Conservation (phyloP, 2,113 vertebrate species). For the Sarotherodon lohbergeri region DNA sequence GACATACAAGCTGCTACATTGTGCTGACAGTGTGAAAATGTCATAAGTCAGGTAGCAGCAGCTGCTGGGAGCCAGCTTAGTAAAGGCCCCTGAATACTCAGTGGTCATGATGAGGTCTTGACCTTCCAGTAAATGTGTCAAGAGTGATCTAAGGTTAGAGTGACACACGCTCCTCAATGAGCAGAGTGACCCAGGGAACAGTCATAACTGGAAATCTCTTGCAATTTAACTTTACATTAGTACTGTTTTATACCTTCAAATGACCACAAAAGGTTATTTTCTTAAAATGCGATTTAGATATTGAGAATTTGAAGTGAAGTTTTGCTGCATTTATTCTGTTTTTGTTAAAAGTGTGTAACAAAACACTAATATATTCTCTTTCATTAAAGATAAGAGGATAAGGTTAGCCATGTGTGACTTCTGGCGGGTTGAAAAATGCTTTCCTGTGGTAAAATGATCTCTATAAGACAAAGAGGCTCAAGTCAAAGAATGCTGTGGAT, state of each 20-base stretch:
- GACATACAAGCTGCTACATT: conserved; percentile 19
- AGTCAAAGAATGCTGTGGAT: not conserved
- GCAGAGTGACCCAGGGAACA: not conserved
- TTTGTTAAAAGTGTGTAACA: not conserved
- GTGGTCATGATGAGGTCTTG: conserved; percentile 25
- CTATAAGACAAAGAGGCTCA: conserved; percentile 9
- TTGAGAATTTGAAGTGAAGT: not conserved
- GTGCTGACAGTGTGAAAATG: conserved; percentile 18
- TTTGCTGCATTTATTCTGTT: not conserved
- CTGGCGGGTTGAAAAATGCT: not conserved
- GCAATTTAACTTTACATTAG: not conserved
- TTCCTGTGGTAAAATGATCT: conserved; percentile 8
- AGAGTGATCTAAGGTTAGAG: conserved; percentile 20
- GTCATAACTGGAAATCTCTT: not conserved
- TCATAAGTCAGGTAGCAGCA: conserved; percentile 21
- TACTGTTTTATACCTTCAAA: not conserved
- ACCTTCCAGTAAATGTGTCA: conserved; percentile 55
- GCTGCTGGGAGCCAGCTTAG: conserved; percentile 13
- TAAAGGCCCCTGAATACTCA: conserved; percentile 18
- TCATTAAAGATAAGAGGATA: not conserved
- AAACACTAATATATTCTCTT: not conserved
- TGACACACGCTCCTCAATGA: not conserved
- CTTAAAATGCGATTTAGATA: not conserved
- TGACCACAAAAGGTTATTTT: not conserved
- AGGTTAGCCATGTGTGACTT: conserved; percentile 8